Base-by-base conservation (phyloP, 2,888 invertebrate genomes). In the Halictus quadricinctus region DNA sequence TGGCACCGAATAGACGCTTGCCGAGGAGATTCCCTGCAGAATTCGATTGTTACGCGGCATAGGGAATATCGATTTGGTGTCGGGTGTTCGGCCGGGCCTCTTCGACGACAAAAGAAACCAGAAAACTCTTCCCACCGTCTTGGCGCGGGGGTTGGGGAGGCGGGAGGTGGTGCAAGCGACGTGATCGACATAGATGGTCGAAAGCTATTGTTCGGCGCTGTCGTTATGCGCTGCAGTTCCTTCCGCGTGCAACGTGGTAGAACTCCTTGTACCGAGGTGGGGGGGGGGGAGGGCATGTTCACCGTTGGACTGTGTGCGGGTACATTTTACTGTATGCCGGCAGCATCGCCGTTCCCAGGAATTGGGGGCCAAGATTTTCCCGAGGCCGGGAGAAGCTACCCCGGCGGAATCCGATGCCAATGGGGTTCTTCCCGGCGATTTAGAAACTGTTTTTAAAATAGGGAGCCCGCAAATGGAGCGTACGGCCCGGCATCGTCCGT, bases 31-130 rank as follows among this genome's bases (percentile, higher is more conserved):
- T 88, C 78, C 60, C 83, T 48, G 41, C 64, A 72, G 85, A 84
- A 88, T 85, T 87, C 85, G 87, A 88, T 88, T 82, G 88, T 87
- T 88, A 88, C 82, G 84, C 88, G 87, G 64, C 41, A 76, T 70
- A 66, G 70, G 69, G 81, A 80, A 80, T 84, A 88, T 88, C 84
- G 88, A 86, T 88, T 88, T 82, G 60, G 74, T 79, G 81, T 80
- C 83, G 81, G 80, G 41, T 48, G 79, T 80, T 78, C 80, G 43
- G 69, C 54, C 76, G 58, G 60, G 74, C 72, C 85, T 81, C 81
- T 72, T 72, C 69, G 36, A 46, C 76, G 64, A 84, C 84, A 83
- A 85, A 84, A 82, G 83, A 79, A 79, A 83, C 75, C 64, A 78
- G 87, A 43, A 69, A 88, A 88, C 69, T 80, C 72, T 64, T 15